Percentiles rank a stretch among this genome's conserved stretches.
Evolutionary conservation across 2,888 invertebrate genomes (phyloP).

Genomic region (Chalcis sispes): DNA sequence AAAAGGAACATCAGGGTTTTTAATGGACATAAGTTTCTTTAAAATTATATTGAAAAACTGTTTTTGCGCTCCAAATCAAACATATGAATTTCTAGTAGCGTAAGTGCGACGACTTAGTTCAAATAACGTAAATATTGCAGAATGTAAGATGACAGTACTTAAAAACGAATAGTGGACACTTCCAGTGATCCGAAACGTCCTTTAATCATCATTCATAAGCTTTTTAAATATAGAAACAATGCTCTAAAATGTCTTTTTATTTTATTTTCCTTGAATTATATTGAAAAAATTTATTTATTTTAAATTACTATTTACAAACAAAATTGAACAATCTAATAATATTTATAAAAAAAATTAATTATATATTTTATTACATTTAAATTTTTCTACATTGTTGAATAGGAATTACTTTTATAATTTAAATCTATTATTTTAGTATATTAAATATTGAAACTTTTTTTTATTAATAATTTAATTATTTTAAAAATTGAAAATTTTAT

Average conservation of each 20-base stretch:
- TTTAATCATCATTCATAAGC: slow-evolving; percentile 44
- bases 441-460: not conserved
- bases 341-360: no score
- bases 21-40: slow-evolving; percentile 30
- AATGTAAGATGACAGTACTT: slow-evolving; percentile 40
- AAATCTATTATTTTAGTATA: no score
- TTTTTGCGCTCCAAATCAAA: slow-evolving; percentile 36
- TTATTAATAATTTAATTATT: slow-evolving; percentile 14
- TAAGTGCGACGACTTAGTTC: slow-evolving; percentile 17
- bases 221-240: slow-evolving; percentile 50
- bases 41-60: slow-evolving; percentile 5
- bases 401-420: no score
- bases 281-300: not conserved
- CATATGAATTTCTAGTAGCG: slow-evolving; percentile 8
- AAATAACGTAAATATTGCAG: slow-evolving; percentile 20
- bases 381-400: no score
- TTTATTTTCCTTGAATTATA: not conserved
- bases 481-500: not conserved
- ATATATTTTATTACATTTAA: no score
- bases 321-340: no score
- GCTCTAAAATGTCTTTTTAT: slow-evolving; percentile 20
- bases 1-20: slow-evolving; percentile 44
- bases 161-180: slow-evolving; percentile 32
- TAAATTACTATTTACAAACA: not conserved
- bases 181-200: slow-evolving; percentile 34